A percentile compares a stretch with the other conserved stretches of the same genome.
These are phyloP conservation scores for Paratilapia polleni DNA, from an alignment of 2,113 vertebrate species.

Conservation along the genomic window DNA sequence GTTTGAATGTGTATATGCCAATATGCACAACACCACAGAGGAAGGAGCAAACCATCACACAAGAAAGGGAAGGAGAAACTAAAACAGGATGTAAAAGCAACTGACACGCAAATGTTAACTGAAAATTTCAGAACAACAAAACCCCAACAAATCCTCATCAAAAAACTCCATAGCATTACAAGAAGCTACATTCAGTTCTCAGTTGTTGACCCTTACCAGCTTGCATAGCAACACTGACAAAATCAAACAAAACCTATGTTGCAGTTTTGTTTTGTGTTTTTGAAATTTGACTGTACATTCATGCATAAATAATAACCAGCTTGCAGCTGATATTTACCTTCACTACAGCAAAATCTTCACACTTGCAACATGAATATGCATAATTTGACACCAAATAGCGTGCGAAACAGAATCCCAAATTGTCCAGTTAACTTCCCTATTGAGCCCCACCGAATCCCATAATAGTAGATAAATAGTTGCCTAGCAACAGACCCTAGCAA, in stretches of 20 bases:
- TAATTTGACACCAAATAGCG: conserved; percentile 29
- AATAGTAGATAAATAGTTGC: conserved; percentile 70
- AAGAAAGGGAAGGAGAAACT: not conserved
- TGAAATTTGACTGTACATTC: conserved; percentile 6
- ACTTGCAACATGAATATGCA: conserved; percentile 39
- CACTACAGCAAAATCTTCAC: conserved; percentile 2
- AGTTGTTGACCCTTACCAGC: too few relatives aligned
- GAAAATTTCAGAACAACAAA: not conserved
- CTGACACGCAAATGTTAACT: not conserved
- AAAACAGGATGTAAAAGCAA: not conserved
- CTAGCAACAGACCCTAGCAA: conserved; percentile 66
- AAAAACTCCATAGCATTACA: too few relatives aligned
- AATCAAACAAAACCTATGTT: too few relatives aligned
- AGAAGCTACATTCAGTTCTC: too few relatives aligned
- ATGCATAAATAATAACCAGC: conserved; percentile 21
- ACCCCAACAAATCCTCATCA: too few relatives aligned
- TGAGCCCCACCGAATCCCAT: conserved; percentile 63
- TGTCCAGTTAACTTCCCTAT: conserved; percentile 52
- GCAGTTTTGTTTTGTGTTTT: not conserved
- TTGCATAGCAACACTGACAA: too few relatives aligned
- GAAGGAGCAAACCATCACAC: not conserved
- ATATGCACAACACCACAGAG: too few relatives aligned
- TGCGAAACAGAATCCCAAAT: conserved; percentile 57
- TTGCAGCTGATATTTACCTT: conserved; percentile 43
- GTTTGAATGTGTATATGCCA: not conserved